Conservation (phyloP, 2,797 vertebrate genomes). For the Pteropus rufus region DNA sequence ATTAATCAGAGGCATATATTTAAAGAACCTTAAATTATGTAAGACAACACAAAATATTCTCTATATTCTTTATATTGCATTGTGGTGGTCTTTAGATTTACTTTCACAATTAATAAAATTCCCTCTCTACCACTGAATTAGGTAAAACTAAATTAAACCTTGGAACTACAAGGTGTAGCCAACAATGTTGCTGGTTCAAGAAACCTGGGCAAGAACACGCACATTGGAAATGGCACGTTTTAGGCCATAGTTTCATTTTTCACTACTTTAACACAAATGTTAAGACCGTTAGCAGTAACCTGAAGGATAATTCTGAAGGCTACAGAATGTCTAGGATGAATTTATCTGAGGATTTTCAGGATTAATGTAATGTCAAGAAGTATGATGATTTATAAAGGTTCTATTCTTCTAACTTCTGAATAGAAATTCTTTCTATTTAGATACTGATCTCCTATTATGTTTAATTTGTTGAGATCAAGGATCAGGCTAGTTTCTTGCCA, state of each 20-base stretch:
- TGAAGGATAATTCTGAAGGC: not conserved
- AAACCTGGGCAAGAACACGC: not conserved
- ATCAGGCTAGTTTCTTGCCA: not conserved
- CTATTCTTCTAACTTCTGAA: not conserved
- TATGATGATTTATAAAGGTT: not conserved
- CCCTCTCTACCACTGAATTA: not conserved
- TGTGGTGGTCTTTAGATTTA: not conserved
- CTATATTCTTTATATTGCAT: not conserved
- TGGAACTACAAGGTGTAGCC: not conserved
- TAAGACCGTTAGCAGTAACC: not conserved
- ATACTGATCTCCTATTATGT: not conserved
- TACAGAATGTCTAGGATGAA: not conserved
- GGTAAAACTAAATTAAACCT: not conserved
- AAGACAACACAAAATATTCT: not conserved
- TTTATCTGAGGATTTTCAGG: not conserved
- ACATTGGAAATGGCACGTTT: not conserved
- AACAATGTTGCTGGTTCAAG: not conserved
- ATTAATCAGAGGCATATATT: not conserved
- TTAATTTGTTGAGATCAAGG: conserved; percentile 8
- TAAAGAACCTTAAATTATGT: not conserved
- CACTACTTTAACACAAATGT: not conserved
- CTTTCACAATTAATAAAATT: not conserved
- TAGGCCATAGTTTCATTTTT: not conserved
- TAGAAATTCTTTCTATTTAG: conserved; percentile 18
- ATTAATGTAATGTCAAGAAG: not conserved